Evolutionary conservation across 2,113 vertebrate species (phyloP).

Genomic region (Larimichthys crocea): DNA sequence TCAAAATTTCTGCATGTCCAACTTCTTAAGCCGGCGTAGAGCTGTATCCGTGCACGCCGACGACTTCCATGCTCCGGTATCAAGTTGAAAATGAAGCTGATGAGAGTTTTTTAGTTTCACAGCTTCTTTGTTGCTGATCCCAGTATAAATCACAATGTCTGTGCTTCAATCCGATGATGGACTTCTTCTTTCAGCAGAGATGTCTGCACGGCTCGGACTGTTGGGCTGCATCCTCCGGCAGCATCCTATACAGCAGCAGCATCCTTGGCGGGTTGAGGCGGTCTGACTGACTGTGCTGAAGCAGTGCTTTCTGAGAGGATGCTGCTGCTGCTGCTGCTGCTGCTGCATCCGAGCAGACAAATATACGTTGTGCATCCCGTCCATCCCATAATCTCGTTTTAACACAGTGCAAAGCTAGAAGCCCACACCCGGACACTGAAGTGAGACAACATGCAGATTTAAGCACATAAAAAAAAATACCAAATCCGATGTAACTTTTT

Average conservation of each 20-base stretch:
- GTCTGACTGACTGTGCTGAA: constrained; percentile 57
- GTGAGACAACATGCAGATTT: constrained; percentile 27
- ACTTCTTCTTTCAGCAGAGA: constrained; percentile 41
- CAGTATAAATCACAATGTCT: constrained; percentile 16
- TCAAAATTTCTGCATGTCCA: constrained; percentile 57
- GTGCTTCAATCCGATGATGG: constrained; percentile 14
- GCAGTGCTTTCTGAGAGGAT: constrained; percentile 57
- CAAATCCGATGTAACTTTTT: constrained; percentile 39
- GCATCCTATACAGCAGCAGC: constrained; percentile 62
- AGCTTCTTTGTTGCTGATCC: constrained; percentile 6
- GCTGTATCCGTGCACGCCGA: constrained; percentile 57
- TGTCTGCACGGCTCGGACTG: constrained; percentile 32
- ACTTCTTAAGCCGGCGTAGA: constrained; percentile 69
- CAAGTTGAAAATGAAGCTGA: constrained; percentile 65
- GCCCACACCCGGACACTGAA: constrained; percentile 24
- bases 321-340: constrained; percentile 65
- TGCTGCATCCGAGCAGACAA: constrained; percentile 68
- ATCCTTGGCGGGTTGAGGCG: constrained; percentile 54
- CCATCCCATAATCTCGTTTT: constrained; percentile 61
- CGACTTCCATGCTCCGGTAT: constrained; percentile 53
- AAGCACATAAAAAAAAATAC: constrained; percentile 37
- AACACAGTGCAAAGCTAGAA: constrained; percentile 45
- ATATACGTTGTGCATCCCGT: constrained; percentile 55
- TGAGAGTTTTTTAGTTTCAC: constrained; percentile 32
- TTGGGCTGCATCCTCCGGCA: constrained; percentile 52